These are phyloP conservation scores for Harpalus rubripes DNA, from an alignment of 2,888 invertebrate genomes.

Conservation along the genomic window DNA sequence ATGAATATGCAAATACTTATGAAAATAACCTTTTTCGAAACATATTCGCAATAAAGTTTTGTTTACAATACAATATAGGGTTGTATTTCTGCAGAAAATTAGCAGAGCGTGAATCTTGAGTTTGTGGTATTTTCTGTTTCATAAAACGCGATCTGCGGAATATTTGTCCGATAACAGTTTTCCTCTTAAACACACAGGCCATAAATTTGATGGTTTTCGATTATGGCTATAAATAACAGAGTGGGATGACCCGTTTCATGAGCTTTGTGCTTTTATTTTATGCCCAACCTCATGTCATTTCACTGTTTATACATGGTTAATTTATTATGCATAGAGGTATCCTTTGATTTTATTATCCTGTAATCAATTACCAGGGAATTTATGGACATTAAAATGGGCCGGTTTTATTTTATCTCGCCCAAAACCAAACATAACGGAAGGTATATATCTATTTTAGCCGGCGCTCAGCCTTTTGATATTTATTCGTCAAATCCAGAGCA, in stretches of 20 bases:
- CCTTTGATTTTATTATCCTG: slow-evolving; percentile 67
- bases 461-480: slow-evolving; percentile 46
- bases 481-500: slow-evolving; percentile 27
- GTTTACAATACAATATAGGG: no score
- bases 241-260: slow-evolving; percentile 64
- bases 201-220: slow-evolving; percentile 67
- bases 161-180: slow-evolving; percentile 59
- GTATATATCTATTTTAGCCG: slow-evolving; percentile 51
- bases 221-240: slow-evolving; percentile 63
- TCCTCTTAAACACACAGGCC: slow-evolving; percentile 64
- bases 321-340: slow-evolving; percentile 67
- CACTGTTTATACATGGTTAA: slow-evolving; percentile 66
- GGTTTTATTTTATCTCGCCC: slow-evolving; percentile 62
- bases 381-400: slow-evolving; percentile 63
- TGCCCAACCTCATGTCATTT: slow-evolving; percentile 65
- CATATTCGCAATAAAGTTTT: no score
- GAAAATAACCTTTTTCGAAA: no score
- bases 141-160: slow-evolving; percentile 52
- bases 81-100: not conserved
- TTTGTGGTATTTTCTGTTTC: slow-evolving; percentile 55
- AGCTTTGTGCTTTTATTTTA: slow-evolving; percentile 66
- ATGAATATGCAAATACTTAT: no score
- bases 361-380: slow-evolving; percentile 63
- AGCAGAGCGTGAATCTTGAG: slow-evolving; percentile 32
- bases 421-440: slow-evolving; percentile 35